Percentiles rank a stretch among this genome's conserved stretches.
These are phyloP conservation scores for Oenanthe oenanthe DNA, from an alignment of 2,113 vertebrate species.

Conservation along the genomic window DNA sequence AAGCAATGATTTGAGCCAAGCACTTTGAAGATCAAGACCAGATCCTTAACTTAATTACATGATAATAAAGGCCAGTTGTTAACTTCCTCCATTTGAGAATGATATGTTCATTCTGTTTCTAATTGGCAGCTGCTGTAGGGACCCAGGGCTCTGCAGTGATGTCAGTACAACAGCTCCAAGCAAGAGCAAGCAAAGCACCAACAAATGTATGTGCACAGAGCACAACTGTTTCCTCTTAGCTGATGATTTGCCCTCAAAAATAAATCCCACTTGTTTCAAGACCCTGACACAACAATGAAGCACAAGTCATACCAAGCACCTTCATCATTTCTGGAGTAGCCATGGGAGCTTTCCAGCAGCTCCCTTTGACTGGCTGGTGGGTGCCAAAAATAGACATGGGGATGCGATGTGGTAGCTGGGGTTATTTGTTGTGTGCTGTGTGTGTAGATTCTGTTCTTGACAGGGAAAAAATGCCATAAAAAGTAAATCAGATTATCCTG, in stretches of 20 bases:
- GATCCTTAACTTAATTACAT: slow-evolving; percentile 34
- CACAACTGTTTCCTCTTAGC: slow-evolving; percentile 18
- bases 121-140: slow-evolving; percentile 7
- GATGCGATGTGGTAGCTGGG: not conserved
- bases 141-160: not conserved
- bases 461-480: not conserved
- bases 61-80: slow-evolving; percentile 39
- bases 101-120: slow-evolving; percentile 14
- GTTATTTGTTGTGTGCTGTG: fast-evolving
- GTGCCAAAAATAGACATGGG: not conserved
- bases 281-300: not conserved
- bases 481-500: not conserved
- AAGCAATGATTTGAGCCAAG: not conserved
- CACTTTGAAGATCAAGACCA: slow-evolving; percentile 30
- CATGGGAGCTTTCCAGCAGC: not conserved
- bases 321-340: not conserved
- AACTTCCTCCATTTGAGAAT: slow-evolving; percentile 28
- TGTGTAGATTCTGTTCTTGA: not conserved
- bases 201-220: not conserved
- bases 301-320: not conserved
- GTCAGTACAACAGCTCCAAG: slow-evolving; percentile 9
- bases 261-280: not conserved
- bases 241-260: not conserved
- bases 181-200: not conserved
- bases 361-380: not conserved